Evolutionary conservation across 2,888 invertebrate genomes (phyloP), one percentile per base, ranked within the genome.

Genomic region (Cerastis leucographa): DNA sequence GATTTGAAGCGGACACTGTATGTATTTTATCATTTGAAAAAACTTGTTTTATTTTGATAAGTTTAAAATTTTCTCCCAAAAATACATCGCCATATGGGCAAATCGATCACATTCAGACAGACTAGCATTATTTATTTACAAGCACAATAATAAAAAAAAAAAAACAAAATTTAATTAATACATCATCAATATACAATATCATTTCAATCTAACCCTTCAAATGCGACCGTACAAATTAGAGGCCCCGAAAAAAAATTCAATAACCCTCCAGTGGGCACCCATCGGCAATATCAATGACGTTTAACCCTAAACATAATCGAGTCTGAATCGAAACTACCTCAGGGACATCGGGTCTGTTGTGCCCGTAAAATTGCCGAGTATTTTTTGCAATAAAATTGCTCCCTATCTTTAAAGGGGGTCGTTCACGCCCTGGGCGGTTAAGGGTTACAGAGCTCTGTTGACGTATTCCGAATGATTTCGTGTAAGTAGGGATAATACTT

Each of bases 291-390:
- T 96, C 96, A 96, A 96, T 96, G 96, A 95, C 95, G 93, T 95
- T 96, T 96, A 96, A 96, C 96, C 96, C 96, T 96, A 95, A 95
- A 96, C 95, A 95, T 96, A 96, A 96, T 96, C 95, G 96, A 93
- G 94, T 94, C 92, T 91, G 94, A 93, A 95, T 95, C 94, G 95
- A 95, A 96, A 96, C 96, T 96, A 96, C 96, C 96, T 96, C 92
- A 91, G 96, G 96, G 96, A 95, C 96, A 93, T 90, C 88, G 92
- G 95, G 94, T 91, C 93, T 91, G 93, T 94, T 92, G 93, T 92
- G 90, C 92, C 90, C 94, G 94, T 95, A 92, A 95, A 96, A 96
- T 95, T 95, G 96, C 93, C 91, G 94, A 93, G 94, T 94, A 94
- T 95, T 95, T 95, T 95, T 95, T 93, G 93, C 93, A 92, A 92